Base-by-base conservation (phyloP, 2,113 vertebrate genomes). In the Indicator indicator region DNA sequence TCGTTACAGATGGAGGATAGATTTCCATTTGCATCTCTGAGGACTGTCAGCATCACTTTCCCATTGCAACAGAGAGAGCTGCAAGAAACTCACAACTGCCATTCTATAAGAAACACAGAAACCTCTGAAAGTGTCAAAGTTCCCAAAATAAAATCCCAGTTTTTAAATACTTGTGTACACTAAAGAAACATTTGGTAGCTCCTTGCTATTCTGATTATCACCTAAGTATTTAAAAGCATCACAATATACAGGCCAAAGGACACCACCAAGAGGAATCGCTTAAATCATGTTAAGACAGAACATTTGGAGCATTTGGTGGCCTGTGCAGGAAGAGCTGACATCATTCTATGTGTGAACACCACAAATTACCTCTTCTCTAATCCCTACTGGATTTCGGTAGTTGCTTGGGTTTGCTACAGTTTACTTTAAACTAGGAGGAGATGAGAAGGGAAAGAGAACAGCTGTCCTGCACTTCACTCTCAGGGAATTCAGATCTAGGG, bases 81-180 rank as follows among this genome's bases (percentile, higher is more conserved):
- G 23, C 20, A 3, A 27, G 42, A 52, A 8, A 27, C 3, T 21
- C 16, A 0, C 4, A 8, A 2, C 11, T 62, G 23, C 30, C 1
- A 0, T 14, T 72, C 44, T 9, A 4, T 7, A 10, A 38, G 42
- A 75, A 80, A 54, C 70, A 13, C 0, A 0, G 50, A 28, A 26
- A 18, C 7, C 38, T 73, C 40, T 9, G 13, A 28, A 73, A 85
- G 24, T 1, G 10, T 32, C 68, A 38, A n/a, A n/a, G 5, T 7
- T 44, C 18, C 38, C 8, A 28, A 23, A 38, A 32, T 15, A 48
- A 26, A 13, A 12, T 1, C 2, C 24, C 1, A 6, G 2, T 12
- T 89, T 65, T 19, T 2, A 63, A 85, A 40, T 16, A 55, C 26
- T 70, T 76, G 10, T 73, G 36, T 46, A 28, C 19, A 14, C 21